Evolutionary conservation across 2,888 invertebrate species (phyloP).

Genomic region (Rutpela maculata): DNA sequence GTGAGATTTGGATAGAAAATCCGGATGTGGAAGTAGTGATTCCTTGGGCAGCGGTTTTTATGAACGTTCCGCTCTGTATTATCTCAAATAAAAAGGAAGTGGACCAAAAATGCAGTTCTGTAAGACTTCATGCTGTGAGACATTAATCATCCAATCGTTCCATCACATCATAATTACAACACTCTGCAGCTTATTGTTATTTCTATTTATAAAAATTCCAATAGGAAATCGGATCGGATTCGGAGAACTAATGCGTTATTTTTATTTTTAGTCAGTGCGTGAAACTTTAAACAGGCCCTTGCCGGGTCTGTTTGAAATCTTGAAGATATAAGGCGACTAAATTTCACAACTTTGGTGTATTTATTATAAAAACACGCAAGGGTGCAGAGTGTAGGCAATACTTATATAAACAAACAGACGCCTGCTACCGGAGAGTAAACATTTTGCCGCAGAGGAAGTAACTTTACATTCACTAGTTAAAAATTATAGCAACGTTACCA

Average conservation of each 20-base stretch:
- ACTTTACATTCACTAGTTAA: neutral
- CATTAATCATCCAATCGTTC: neutral
- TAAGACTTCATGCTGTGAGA: neutral
- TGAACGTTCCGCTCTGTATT: too few relatives aligned
- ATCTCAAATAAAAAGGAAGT: neutral
- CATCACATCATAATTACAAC: neutral
- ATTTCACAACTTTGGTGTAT: conserved; percentile 33
- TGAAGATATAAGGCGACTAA: conserved; percentile 8
- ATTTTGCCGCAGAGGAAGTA: conserved; percentile 17
- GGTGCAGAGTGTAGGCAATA: conserved; percentile 26
- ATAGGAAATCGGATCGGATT: neutral
- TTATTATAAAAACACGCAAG: conserved; percentile 32
- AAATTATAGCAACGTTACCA: neutral
- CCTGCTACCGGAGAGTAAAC: conserved; percentile 26
- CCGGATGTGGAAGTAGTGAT: too few relatives aligned
- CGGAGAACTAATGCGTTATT: neutral
- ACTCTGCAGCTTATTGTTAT: neutral
- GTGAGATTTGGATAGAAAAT: too few relatives aligned
- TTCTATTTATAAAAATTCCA: neutral
- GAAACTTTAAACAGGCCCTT: conserved; percentile 16
- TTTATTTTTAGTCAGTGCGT: conserved; percentile 16
- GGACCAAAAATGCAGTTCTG: neutral
- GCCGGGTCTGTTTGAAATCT: conserved; percentile 19
- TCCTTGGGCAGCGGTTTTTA: too few relatives aligned
- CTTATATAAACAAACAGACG: conserved; percentile 24